Base-by-base conservation (phyloP, 2,888 invertebrate genomes). In the Bembecia ichneumoniformis region DNA sequence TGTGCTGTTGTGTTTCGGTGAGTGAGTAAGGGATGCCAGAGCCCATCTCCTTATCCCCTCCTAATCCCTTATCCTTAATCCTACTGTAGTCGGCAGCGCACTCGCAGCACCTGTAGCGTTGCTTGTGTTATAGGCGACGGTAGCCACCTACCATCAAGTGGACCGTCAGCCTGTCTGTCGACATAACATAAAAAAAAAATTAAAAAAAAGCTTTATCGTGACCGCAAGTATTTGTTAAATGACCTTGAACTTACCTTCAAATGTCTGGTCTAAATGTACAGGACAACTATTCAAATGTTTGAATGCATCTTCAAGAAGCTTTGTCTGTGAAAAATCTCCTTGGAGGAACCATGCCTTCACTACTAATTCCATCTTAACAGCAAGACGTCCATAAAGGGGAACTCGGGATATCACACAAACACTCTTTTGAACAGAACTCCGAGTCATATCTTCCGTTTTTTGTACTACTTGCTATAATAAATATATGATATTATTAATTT, bases 341-440 rank as follows among this genome's bases (percentile, higher is more conserved):
- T 98, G 97, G 51, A 97, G 93, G 78, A 99, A 99, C 87, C 98
- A 99, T 0, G 98, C 98, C 71, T 97, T 93, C 0, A 99, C 99
- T 53, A 99, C 98, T 7, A 99, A 88, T 56, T 97, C 94, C 88
- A 99, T 91, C 87, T 99, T 99, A 56, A 97, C 94, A 72, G 97
- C 96, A 52, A 97, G 93, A 51, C 97, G 93, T 0, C 99, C 99
- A 87, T 96, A 99, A 10, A 99, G 88, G 3, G 99, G 99, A 57
- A 94, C 88, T 52, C 91, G 91, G 65, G 97, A 96, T 51, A 99
- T 88, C 14, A 99, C 96, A 87, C 98, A 98, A 0, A 99, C 98
- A 66, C 97, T 96, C 78, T 99, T 99, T 84, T 99, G 99, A 13
- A 99, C 98, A 3, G 98, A 97, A 66, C 96, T 97, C 60, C 99